These are phyloP conservation scores for Laticauda laticaudata DNA, from an alignment of 2,113 vertebrate species.

Conservation along the genomic window DNA sequence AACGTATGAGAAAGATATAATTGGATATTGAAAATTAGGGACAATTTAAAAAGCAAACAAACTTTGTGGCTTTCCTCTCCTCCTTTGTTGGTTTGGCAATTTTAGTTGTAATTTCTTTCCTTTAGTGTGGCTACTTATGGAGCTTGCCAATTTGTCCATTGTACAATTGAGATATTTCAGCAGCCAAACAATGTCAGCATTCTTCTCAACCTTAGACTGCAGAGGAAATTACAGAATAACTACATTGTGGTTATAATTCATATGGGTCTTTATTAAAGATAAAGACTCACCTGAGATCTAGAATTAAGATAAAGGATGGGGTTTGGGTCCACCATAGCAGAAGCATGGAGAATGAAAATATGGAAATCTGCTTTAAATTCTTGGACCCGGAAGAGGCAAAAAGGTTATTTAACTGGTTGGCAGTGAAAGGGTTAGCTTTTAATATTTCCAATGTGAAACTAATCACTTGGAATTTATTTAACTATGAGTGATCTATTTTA, in stretches of 20 bases:
- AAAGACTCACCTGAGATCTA: background rate
- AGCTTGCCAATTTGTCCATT: background rate
- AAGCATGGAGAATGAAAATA: background rate
- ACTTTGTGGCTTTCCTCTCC: background rate
- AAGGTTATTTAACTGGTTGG: background rate
- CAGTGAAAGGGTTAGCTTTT: slow-evolving; percentile 14
- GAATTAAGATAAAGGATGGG: background rate
- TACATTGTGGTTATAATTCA: background rate
- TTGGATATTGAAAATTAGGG: background rate
- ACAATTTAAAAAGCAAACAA: background rate
- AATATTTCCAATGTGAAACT: background rate
- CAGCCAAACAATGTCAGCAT: background rate
- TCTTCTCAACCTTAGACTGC: background rate
- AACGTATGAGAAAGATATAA: background rate
- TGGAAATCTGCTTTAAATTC: background rate
- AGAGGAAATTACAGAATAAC: background rate
- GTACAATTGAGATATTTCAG: background rate
- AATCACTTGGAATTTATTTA: background rate
- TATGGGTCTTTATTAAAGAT: background rate
- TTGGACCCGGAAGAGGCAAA: background rate
- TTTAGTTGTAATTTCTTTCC: background rate
- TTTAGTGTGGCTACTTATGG: background rate
- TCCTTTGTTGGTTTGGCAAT: background rate
- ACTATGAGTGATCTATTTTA: background rate
- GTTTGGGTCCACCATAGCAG: background rate